Base-by-base conservation (phyloP, 1,140 invertebrate species). In the Musca vetustissima region DNA sequence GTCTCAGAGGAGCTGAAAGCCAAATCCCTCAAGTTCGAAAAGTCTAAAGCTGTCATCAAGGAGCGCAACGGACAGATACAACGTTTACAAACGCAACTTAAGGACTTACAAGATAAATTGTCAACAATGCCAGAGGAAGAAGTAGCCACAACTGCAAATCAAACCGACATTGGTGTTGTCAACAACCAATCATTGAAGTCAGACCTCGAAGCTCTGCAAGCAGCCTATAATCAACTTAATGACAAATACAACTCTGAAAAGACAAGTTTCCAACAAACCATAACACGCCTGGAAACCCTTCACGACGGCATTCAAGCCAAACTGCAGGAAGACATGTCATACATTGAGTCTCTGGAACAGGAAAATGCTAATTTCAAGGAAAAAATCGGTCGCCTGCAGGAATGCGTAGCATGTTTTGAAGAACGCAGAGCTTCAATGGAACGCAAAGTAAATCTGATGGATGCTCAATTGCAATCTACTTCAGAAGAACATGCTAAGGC, bases 311-410 rank as follows among this genome's bases (percentile, higher is more conserved):
- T 78, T 83, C 76, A 89, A 64, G 87, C 87, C 4, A 92, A 91
- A 80, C 76, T 92, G 21, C 88, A 91, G 76, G 89, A 92, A 79
- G 81, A 89, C 61, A 89, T 92, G 73, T 85, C 89, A 11, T 89
- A 90, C 71, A 89, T 92, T 52, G 90, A 92, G 78, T 89, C 86
- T 64, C 83, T 92, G 52, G 89, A 92, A 73, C 82, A 84, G 17
- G 90, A 92, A 72, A 82, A 90, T n/a, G 79, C 77, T 0, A 88
- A 88, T 67, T 88, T 88, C 32, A 89, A 88, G 71, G 85, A 85
- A 6, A 85, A 85, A 72, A 85, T 87, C 61, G 80, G 78, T n/a
- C 83, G 84, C 8, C 82, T 90, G 2, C 87, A 90, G 78, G 87
- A 90, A 77, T 84, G 83, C 66, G 76, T 87, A 15, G 85, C 84